Conservation (phyloP, 2,888 invertebrate species). For the Panopea generosa region DNA sequence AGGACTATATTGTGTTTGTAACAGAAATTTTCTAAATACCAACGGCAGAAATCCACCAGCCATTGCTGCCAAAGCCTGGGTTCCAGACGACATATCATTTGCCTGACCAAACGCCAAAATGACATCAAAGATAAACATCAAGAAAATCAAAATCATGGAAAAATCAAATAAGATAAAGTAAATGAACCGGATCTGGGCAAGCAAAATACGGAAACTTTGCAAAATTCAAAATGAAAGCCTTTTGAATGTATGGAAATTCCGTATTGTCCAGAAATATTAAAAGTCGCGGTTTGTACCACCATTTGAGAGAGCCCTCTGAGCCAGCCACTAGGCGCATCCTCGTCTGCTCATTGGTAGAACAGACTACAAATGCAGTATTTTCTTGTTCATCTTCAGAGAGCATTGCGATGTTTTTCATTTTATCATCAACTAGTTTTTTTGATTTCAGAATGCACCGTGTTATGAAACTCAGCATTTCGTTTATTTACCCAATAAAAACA, state of each 20-base stretch:
- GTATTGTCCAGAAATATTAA: conserved; percentile 37
- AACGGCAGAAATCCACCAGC: conserved; percentile 54
- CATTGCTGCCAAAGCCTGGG: conserved; percentile 44
- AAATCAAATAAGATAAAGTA: conserved; percentile 47
- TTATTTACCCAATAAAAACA: conserved; percentile 36
- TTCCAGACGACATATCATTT: conserved; percentile 38
- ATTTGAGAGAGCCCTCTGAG: conserved; percentile 33
- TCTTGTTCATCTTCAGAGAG: conserved; percentile 24
- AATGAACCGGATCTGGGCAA: conserved; percentile 39
- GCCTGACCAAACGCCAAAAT: conserved; percentile 55
- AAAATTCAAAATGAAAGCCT: conserved; percentile 31
- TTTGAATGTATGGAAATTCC: conserved; percentile 48
- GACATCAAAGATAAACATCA: conserved; percentile 48
- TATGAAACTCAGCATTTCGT: conserved; percentile 27
- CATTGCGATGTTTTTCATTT: conserved; percentile 19
- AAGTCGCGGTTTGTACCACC: conserved; percentile 25
- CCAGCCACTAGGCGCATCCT: conserved; percentile 24
- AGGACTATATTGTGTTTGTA: conserved; percentile 29
- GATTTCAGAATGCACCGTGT: conserved; percentile 32
- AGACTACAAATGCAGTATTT: conserved; percentile 30
- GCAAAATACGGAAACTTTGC: conserved; percentile 30
- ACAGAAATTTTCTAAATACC: conserved; percentile 45
- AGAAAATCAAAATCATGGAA: conserved; percentile 35
- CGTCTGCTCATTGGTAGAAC: not conserved
- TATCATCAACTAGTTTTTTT: conserved; percentile 27